Evolutionary conservation across 2,113 vertebrate genomes (phyloP).

Genomic region (Phoxinus phoxinus): DNA sequence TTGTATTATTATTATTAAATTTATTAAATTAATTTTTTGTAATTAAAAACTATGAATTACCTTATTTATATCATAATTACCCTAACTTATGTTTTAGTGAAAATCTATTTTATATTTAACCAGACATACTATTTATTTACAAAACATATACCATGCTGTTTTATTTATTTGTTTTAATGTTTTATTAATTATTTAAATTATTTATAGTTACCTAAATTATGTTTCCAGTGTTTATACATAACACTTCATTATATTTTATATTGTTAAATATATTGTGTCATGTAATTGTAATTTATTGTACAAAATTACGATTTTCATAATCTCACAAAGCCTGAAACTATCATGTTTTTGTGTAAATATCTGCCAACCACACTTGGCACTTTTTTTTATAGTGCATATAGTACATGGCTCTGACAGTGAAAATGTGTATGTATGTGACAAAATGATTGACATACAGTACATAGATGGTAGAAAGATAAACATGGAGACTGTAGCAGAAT

Average conservation of each 20-base stretch:
- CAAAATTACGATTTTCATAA: not conserved
- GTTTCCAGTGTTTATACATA: not conserved
- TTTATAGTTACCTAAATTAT: too few species aligned
- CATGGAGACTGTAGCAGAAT: conserved; percentile 3
- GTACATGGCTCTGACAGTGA: not conserved
- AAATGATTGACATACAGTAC: not conserved
- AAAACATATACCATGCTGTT: too few species aligned
- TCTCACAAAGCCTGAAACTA: not conserved
- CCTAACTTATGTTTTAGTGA: not conserved
- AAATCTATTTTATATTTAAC: not conserved
- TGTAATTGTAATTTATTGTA: not conserved
- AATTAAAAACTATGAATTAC: not conserved
- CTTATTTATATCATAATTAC: not conserved
- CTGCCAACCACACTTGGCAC: not conserved
- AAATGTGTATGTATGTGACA: not conserved
- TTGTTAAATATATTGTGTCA: not conserved
- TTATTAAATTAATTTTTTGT: not conserved
- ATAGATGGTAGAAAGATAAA: conserved; percentile 15
- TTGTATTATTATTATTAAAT: not conserved
- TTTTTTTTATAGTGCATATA: not conserved
- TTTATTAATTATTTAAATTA: too few species aligned
- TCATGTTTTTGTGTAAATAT: not conserved
- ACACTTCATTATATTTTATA: not conserved
- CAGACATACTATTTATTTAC: too few species aligned
- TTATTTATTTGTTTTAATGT: too few species aligned